Percentiles rank a stretch among this genome's conserved stretches.
These are phyloP conservation scores for Synanthedon tipuliformis DNA, from an alignment of 2,888 invertebrate genomes.

Conservation along the genomic window DNA sequence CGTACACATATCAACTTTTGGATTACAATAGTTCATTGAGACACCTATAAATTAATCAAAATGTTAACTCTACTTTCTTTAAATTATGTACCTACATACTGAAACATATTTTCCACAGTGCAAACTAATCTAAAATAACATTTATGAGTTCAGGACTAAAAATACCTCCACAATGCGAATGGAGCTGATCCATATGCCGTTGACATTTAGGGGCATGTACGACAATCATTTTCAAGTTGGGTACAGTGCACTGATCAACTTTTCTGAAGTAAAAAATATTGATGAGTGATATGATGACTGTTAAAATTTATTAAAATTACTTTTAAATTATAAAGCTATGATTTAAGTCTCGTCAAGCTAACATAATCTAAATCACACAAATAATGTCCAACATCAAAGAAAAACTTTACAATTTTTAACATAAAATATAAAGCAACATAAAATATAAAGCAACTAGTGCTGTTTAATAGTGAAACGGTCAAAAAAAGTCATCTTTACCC, in stretches of 20 bases:
- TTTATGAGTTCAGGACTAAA: background rate
- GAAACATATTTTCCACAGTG: no score
- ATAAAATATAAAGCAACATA: no score
- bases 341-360: no score
- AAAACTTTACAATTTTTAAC: no score
- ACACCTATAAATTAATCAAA: conserved; percentile 31
- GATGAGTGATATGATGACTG: conserved; percentile 26
- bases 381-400: no score
- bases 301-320: no score
- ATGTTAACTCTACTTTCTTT: background rate
- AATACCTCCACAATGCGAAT: conserved; percentile 42
- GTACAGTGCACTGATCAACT: conserved; percentile 20
- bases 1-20: conserved; percentile 19
- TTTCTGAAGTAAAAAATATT: conserved; percentile 52
- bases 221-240: conserved; percentile 50
- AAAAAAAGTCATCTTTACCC: no score
- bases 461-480: no score
- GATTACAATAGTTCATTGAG: conserved; percentile 24
- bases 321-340: no score
- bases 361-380: no score
- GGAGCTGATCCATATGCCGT: conserved; percentile 28
- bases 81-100: background rate
- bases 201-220: conserved; percentile 39
- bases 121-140: background rate
- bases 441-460: no score